Conservation (phyloP, 2,797 vertebrate genomes). For the Octomys mimax region DNA sequence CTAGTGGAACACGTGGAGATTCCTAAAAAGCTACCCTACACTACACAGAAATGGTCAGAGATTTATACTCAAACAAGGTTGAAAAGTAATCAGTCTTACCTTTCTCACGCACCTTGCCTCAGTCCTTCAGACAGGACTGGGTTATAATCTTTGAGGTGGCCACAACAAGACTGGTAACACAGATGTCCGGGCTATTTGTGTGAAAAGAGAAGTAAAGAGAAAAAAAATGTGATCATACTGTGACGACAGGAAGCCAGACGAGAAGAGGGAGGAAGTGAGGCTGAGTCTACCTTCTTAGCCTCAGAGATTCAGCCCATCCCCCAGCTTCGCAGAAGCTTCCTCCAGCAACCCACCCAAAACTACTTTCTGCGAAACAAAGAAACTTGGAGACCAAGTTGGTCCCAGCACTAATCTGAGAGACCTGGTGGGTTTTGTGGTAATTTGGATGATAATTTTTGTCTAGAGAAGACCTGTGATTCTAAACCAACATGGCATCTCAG, state of each 20-base stretch:
- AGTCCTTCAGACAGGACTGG: background rate
- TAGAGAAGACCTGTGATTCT: conserved; percentile 3
- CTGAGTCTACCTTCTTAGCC: background rate
- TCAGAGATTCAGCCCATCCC: background rate
- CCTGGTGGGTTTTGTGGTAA: background rate
- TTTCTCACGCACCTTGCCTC: background rate
- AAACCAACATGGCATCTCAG: background rate
- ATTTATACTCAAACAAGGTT: background rate
- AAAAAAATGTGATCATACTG: conserved; percentile 24
- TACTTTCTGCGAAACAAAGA: conserved; percentile 27
- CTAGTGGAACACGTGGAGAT: background rate
- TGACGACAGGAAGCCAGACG: conserved; percentile 77
- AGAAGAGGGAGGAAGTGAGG: conserved; percentile 76
- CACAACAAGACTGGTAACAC: background rate
- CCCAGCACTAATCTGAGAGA: background rate
- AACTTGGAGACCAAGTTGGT: background rate
- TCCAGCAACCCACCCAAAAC: background rate
- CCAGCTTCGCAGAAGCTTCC: conserved; percentile 8
- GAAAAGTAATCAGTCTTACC: conserved; percentile 71
- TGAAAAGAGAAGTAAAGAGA: conserved; percentile 79
- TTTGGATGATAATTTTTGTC: background rate
- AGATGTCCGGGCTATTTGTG: conserved; percentile 69
- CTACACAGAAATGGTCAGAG: background rate
- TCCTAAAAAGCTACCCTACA: background rate
- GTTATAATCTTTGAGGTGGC: background rate